Base-by-base conservation (phyloP, 2,797 vertebrate genomes). In the Tachyglossus aculeatus region DNA sequence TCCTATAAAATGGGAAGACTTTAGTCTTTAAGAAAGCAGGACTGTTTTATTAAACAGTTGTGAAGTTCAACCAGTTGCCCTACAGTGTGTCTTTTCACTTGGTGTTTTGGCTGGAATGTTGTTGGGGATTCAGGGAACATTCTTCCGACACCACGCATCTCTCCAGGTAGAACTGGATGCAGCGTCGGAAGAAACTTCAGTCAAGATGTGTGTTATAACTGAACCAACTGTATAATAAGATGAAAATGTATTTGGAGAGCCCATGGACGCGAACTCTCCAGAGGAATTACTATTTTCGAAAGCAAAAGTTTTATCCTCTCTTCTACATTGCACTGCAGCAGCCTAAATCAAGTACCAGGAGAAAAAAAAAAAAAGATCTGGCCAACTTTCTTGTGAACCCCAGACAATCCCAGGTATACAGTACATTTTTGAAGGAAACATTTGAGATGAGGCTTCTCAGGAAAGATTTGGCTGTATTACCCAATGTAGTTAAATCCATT, bases 391-490 rank as follows among this genome's bases (percentile, higher is more conserved):
- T 33, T 74, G 14, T 61, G 67, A 90, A 57, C 37, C 53, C 50
- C 62, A 67, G 71, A 69, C 59, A 83, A 37, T 69, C 37, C 38
- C 6, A 66, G 74, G 72, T 78, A 64, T 55, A 34, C 5, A 82
- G 43, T 40, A 67, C n/a, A 61, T 76, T 64, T 75, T 51, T 5
- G 9, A 66, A 73, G 47, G 89, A 77, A 85, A 67, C 83, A 66
- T 85, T 70, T 67, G 66, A 89, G 68, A 65, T 5, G 0, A 58
- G 32, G 13, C 3, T 74, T 86, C 66, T 85, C 27, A 51, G 45
- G 53, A 58, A 51, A 72, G 77, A 85, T 88, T 78, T 87, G 27
- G 74, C 43, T 68, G 57, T 29, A 25, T 89, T 88, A 83, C 78
- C 69, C 27, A 33, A 36, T 70, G 50, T 59, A 67, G 63, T 40